Percentiles rank a stretch among this genome's conserved stretches.
These are phyloP conservation scores for Chrysocyon brachyurus DNA, from an alignment of 2,797 vertebrate genomes.

Conservation along the genomic window DNA sequence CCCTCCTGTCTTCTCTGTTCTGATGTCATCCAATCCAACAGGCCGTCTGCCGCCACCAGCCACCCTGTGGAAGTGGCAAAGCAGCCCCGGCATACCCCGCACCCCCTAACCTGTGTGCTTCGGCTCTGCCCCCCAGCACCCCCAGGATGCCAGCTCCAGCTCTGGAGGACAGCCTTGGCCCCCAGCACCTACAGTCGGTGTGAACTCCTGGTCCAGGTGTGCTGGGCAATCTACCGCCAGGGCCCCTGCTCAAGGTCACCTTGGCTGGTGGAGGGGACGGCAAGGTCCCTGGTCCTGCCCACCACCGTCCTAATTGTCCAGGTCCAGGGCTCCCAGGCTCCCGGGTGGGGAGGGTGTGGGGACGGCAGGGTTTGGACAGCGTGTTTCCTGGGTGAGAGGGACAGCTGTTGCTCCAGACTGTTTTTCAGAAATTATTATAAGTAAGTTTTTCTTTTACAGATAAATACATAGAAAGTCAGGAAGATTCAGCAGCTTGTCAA, in stretches of 20 bases:
- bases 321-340: not conserved
- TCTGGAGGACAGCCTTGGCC: not conserved
- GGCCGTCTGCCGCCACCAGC: not conserved
- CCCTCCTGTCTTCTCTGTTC: not conserved
- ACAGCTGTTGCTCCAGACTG: not conserved
- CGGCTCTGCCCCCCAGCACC: not conserved
- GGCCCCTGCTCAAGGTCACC: no score
- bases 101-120: not conserved
- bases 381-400: no score
- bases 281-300: not conserved
- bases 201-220: not conserved
- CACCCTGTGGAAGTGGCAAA: not conserved
- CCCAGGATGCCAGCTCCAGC: not conserved
- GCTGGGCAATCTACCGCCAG: not conserved
- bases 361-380: not conserved
- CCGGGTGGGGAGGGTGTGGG: not conserved
- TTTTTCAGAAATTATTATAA: not conserved
- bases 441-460: not conserved
- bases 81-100: not conserved
- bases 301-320: no score
- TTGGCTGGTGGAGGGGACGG: no score
- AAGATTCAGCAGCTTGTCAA: not conserved
- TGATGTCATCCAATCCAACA: not conserved
- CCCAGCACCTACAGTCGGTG: not conserved
- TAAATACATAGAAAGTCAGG: not conserved